Base-by-base conservation (phyloP, 2,888 invertebrate genomes). In the Creontiades dilutus region DNA sequence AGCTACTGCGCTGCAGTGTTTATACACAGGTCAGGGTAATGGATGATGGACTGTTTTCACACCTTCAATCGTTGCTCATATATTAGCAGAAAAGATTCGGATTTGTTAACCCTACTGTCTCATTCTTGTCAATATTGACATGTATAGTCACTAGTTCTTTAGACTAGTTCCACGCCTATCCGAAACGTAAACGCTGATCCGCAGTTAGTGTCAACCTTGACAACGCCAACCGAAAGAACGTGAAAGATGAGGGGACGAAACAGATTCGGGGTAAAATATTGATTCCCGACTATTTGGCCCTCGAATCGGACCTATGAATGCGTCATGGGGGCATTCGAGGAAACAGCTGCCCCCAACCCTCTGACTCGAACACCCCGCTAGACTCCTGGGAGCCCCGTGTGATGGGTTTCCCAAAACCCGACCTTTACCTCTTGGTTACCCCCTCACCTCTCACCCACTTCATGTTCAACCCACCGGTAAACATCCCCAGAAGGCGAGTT, bases 281-380 rank as follows among this genome's bases (percentile, higher is more conserved):
- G 68, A 68, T 68, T 68, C 68, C 7, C 68, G 68, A 7, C 68
- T 27, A 68, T 68, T 68, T 68, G 68, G 19, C 68, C 68, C 68
- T 68, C 68, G 19, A 23, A 68, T 68, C 68, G 68, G 68, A 68
- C 68, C 68, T 23, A 68, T 68, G 68, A 68, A 68, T 68, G 68
- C 27, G 68, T 68, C 68, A 68, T 68, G 68, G 7, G 57, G 57
- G 68, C 23, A 4, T 68, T 68, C 68, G 68, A 4, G 11, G 68
- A 68, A 68, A 27, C 68, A n/a, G 23, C 12, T 61, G 12, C 19
- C 12, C 68, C n/a, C 68, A 37, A 37, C 37, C 37, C 37, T n/a
- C 37, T 4, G 37, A 2, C 37, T 37, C 37, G 37, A 37, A 37
- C 37, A 37, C 37, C 37, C 37, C 37, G 37, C 7, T n/a, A 61